A percentile compares a stretch with the other conserved stretches of the same genome.
Conservation (phyloP, 1,140 invertebrate species). For the Stegodyphus mimosarum region DNA sequence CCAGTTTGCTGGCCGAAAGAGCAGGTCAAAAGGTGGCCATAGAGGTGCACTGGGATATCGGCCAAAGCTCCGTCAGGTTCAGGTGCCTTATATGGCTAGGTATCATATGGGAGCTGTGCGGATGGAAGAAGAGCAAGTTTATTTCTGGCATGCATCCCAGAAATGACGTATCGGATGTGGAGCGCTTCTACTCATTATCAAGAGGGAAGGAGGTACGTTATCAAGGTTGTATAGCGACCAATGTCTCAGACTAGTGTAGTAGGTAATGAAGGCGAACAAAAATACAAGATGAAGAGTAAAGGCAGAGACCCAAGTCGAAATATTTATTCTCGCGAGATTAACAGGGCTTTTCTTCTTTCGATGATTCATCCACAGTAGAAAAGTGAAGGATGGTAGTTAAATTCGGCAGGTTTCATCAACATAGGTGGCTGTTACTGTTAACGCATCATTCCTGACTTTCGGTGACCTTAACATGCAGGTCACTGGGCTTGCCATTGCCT, state of each 20-base stretch:
- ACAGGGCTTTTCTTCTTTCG: neutral
- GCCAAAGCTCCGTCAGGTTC: neutral
- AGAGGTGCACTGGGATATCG: neutral
- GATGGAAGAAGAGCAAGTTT: slow-evolving; percentile 18
- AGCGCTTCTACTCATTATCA: slow-evolving; percentile 15
- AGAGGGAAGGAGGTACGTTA: neutral
- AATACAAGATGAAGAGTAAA: neutral
- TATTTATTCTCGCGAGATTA: neutral
- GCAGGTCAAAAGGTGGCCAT: neutral
- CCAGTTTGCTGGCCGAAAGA: neutral
- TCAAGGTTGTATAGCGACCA: neutral
- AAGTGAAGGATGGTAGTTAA: neutral
- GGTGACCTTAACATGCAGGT: neutral
- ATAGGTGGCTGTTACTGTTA: neutral
- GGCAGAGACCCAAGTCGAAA: neutral
- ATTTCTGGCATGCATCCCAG: slow-evolving; percentile 5
- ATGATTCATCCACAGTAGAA: neutral
- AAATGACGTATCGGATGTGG: slow-evolving; percentile 2
- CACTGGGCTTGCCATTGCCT: neutral
- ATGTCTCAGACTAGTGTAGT: neutral
- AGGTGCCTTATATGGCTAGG: slow-evolving; percentile 1
- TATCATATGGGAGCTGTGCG: slow-evolving; percentile 8
- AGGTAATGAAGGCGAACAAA: neutral
- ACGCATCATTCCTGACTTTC: neutral
- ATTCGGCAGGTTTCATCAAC: neutral